Conservation (phyloP, 2,113 vertebrate species). For the Hippocampus mohnikei region DNA sequence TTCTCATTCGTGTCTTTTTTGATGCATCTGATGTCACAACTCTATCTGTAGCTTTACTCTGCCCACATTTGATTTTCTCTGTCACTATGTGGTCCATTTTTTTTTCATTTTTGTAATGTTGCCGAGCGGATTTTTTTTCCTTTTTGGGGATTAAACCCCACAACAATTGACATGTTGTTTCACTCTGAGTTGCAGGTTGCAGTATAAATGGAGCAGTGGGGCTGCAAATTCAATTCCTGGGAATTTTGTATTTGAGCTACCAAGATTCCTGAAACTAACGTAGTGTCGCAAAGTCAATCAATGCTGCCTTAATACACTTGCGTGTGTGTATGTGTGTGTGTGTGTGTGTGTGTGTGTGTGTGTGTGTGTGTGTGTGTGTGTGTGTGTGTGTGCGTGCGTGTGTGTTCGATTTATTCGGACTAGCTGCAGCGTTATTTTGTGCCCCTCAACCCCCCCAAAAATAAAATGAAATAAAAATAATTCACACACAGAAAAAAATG, state of each 20-base stretch:
- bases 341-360: too few species aligned
- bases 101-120: constrained; percentile 18
- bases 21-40: constrained; percentile 32
- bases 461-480: neutral
- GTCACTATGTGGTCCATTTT: constrained; percentile 58
- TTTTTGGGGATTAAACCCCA: constrained; percentile 32
- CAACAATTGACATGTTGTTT: constrained; percentile 18
- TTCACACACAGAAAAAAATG: neutral
- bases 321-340: too few species aligned
- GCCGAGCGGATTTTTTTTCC: constrained; percentile 32
- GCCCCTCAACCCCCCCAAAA: neutral
- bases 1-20: neutral
- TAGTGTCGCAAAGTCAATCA: constrained; percentile 1
- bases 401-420: constrained; percentile 4
- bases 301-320: neutral
- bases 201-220: constrained; percentile 30
- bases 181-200: neutral
- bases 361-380: too few species aligned
- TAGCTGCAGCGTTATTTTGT: constrained; percentile 39
- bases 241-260: neutral
- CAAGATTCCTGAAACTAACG: neutral
- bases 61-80: constrained; percentile 58
- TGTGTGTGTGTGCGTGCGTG: too few species aligned
- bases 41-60: constrained; percentile 57
- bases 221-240: neutral